phyloP scores from a whole-genome alignment of 2,888 invertebrate genomes.

The Ferrisia virgata region DNA sequence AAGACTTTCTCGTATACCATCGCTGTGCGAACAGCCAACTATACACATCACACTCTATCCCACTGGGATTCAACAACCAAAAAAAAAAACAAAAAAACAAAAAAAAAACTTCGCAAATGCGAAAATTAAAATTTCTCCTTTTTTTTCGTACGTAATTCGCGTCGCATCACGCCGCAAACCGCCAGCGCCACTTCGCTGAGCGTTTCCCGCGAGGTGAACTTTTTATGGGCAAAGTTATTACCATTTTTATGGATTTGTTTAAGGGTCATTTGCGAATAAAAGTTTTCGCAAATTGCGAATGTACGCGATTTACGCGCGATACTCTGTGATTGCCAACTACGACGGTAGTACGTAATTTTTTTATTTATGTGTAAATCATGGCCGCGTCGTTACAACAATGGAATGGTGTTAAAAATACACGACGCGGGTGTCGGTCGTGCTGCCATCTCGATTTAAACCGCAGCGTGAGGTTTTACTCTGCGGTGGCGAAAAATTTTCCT shows the following conservation, averaged over 20 bases:
- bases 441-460: neutral
- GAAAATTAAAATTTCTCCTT: neutral
- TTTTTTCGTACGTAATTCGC: neutral
- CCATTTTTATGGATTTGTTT: conserved; percentile 5
- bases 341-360: neutral
- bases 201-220: neutral
- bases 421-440: neutral
- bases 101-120: neutral
- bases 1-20: too few species aligned
- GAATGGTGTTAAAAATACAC: neutral
- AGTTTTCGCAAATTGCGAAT: neutral
- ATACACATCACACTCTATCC: neutral
- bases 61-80: neutral
- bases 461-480: too few species aligned
- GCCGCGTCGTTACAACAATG: neutral
- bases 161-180: neutral
- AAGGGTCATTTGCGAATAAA: conserved; percentile 14
- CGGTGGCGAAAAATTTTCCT: too few species aligned
- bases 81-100: neutral
- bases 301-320: neutral
- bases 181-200: too few species aligned
- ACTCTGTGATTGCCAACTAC: neutral
- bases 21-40: neutral
- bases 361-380: neutral
- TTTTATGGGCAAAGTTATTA: conserved; percentile 4